Conservation (phyloP, 2,113 vertebrate genomes). For the Dendrocopos noguchii region DNA sequence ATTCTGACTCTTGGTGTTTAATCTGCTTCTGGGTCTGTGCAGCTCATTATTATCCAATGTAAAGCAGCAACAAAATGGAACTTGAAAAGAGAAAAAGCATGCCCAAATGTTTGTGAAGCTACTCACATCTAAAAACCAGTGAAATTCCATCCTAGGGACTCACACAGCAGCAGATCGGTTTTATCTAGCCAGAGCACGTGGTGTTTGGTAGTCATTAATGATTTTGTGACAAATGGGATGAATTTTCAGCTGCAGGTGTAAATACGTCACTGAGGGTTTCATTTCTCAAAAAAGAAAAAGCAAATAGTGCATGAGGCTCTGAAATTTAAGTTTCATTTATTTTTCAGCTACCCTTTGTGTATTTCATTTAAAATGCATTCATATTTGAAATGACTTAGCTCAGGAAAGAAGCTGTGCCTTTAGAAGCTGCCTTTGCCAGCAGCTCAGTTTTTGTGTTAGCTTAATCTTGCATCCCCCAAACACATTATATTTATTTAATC, state of each 20-base stretch:
- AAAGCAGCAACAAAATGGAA: not conserved
- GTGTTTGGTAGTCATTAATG: not conserved
- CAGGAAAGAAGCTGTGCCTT: not conserved
- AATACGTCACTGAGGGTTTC: not conserved
- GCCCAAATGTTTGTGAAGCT: not conserved
- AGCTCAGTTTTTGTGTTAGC: not conserved
- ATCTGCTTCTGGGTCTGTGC: not conserved
- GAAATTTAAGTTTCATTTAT: not conserved
- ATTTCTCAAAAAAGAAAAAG: not conserved
- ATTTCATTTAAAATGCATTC: not conserved
- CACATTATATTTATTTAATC: not conserved
- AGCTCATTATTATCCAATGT: not conserved
- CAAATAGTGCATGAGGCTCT: not conserved
- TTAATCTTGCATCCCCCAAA: not conserved
- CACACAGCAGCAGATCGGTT: not conserved
- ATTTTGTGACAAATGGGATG: conserved; percentile 22
- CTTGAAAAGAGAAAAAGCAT: not conserved
- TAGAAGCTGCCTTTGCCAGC: not conserved
- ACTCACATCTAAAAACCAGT: not conserved
- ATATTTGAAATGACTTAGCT: not conserved
- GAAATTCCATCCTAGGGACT: conserved; percentile 10
- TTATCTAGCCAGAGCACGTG: not conserved
- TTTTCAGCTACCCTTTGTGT: not conserved
- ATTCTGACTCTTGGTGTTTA: not conserved
- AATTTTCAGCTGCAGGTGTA: conserved; percentile 14